Conservation (phyloP, 2,797 vertebrate species). For the Chromobotia macracanthus region DNA sequence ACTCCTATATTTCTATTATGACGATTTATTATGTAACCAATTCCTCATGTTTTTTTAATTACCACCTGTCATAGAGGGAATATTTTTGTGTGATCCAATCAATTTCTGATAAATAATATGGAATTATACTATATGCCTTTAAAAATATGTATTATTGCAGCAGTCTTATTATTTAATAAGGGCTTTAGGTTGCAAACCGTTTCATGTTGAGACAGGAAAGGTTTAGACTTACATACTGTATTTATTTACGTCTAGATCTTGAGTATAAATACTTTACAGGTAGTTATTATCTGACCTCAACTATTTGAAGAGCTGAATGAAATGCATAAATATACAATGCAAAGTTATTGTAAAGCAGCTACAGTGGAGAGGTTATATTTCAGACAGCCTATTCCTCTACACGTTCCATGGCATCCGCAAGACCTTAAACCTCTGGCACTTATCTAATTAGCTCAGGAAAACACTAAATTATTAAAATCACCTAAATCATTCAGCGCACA, state of each 20-base stretch:
- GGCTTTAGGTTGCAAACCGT: not conserved
- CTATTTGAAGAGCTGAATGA: slow-evolving; percentile 10
- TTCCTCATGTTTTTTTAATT: not conserved
- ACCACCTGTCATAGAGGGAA: too few relatives aligned
- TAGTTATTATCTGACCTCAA: not conserved
- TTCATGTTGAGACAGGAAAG: not conserved
- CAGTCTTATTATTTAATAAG: too few relatives aligned
- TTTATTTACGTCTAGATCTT: slow-evolving; percentile 8
- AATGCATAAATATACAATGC: slow-evolving; percentile 20
- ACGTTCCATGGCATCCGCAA: slow-evolving; percentile 71
- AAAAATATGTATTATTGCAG: not conserved
- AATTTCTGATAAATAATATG: not conserved
- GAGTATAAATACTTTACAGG: slow-evolving; percentile 16
- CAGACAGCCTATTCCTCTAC: slow-evolving; percentile 72
- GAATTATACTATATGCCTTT: not conserved
- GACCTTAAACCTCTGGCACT: slow-evolving; percentile 77
- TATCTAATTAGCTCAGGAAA: slow-evolving; percentile 83
- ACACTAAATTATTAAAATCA: slow-evolving; percentile 79
- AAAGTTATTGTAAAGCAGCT: slow-evolving; percentile 18
- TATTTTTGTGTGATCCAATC: not conserved
- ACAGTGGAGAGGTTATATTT: slow-evolving; percentile 36
- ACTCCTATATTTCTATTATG: not conserved
- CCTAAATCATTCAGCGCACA: slow-evolving; percentile 82
- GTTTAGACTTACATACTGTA: not conserved
- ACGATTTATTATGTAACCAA: not conserved